These are phyloP conservation scores for Amphiprion ocellaris DNA, from an alignment of 2,113 vertebrate species.

Conservation along the genomic window DNA sequence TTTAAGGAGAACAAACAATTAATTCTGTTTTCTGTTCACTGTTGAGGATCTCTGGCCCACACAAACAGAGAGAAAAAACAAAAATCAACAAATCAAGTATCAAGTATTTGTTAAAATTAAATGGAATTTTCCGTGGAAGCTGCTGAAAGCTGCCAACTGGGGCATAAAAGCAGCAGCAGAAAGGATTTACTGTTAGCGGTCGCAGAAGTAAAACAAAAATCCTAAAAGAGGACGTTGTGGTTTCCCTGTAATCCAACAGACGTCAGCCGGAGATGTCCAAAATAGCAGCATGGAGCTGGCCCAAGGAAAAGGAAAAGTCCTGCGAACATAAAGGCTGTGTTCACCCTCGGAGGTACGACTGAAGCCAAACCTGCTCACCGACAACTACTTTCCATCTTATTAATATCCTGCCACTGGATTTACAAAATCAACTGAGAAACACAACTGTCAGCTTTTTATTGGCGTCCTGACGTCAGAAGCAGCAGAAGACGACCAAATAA, in stretches of 20 bases:
- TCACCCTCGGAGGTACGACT: slow-evolving; percentile 44
- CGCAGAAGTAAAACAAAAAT: slow-evolving; percentile 77
- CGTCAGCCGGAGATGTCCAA: slow-evolving; percentile 68
- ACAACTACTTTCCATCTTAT: slow-evolving; percentile 56
- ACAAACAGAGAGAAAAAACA: slow-evolving; percentile 42
- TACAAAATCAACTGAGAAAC: slow-evolving; percentile 33
- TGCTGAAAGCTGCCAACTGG: slow-evolving; percentile 64
- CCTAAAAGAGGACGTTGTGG: slow-evolving; percentile 77
- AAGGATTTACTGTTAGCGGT: slow-evolving; percentile 77
- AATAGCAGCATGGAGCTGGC: slow-evolving; percentile 65
- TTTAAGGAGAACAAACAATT: not conserved
- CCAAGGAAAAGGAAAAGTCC: slow-evolving; percentile 75
- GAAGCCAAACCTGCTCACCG: slow-evolving; percentile 52
- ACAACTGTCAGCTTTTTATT: slow-evolving; percentile 3
- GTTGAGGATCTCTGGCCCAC: slow-evolving; percentile 39
- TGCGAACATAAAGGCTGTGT: slow-evolving; percentile 63
- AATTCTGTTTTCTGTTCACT: slow-evolving; percentile 9
- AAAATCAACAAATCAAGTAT: slow-evolving; percentile 70
- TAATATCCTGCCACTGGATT: slow-evolving; percentile 37
- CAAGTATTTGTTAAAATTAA: slow-evolving; percentile 68
- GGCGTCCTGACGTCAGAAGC: slow-evolving; percentile 12
- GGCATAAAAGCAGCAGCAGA: slow-evolving; percentile 72
- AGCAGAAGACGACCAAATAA: slow-evolving; percentile 11
- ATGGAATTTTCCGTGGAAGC: slow-evolving; percentile 77
- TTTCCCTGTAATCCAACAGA: slow-evolving; percentile 76